Conservation (phyloP, 2,797 vertebrate species). For the Intellagama lesueurii region DNA sequence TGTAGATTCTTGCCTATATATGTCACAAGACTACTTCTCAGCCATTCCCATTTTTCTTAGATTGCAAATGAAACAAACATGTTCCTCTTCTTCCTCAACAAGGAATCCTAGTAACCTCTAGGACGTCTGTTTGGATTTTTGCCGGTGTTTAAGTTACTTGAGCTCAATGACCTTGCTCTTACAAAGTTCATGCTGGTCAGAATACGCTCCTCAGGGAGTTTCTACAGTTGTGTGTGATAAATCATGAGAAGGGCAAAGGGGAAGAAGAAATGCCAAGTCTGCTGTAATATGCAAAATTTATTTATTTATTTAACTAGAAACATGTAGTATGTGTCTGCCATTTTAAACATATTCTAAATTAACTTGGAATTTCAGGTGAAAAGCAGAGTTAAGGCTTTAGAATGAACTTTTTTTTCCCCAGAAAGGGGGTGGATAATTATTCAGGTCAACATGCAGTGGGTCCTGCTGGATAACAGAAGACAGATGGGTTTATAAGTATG, state of each 20-base stretch:
- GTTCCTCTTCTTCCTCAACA: conserved; percentile 62
- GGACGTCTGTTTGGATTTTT: conserved; percentile 72
- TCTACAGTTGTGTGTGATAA: neutral
- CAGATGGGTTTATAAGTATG: no score
- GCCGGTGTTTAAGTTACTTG: conserved; percentile 69
- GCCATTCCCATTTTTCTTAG: conserved; percentile 66
- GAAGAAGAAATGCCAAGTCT: neutral
- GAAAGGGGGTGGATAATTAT: neutral
- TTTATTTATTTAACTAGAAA: neutral
- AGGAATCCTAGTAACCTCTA: conserved; percentile 75
- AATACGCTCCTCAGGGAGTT: conserved; percentile 39
- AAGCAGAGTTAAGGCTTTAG: neutral
- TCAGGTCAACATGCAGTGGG: neutral
- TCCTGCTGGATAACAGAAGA: neutral
- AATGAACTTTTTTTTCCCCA: neutral
- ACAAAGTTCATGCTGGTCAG: neutral
- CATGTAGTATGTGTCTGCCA: neutral
- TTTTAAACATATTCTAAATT: neutral
- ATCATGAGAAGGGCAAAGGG: neutral
- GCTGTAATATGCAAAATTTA: neutral
- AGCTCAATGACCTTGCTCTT: conserved; percentile 56
- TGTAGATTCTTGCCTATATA: conserved; percentile 33
- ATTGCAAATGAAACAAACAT: conserved; percentile 37
- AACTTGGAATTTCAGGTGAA: neutral
- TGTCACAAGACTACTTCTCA: conserved; percentile 22